Percentiles rank a stretch among this genome's conserved stretches.
Evolutionary conservation across 2,797 vertebrate species (phyloP).

Genomic region (Dromococcyx pavoninus): DNA sequence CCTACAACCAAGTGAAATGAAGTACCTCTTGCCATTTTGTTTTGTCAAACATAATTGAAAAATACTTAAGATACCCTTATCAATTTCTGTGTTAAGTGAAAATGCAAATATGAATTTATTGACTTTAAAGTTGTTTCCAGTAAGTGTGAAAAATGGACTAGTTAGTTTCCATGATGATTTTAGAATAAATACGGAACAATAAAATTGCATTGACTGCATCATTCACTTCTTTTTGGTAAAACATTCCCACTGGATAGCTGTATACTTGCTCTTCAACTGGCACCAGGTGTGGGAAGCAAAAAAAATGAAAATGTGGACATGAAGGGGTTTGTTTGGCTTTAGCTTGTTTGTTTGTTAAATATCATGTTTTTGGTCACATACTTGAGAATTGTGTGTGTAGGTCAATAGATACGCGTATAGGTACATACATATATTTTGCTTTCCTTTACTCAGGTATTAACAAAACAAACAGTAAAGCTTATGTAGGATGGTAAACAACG

Average conservation of each 20-base stretch:
- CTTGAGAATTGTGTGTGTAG: constrained; percentile 63
- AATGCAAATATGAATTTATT: neutral
- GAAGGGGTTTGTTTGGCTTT: constrained; percentile 78
- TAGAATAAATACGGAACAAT: constrained; percentile 37
- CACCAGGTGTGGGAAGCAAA: constrained; percentile 78
- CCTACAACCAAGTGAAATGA: neutral
- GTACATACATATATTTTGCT: neutral
- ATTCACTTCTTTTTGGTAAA: neutral
- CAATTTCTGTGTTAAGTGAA: neutral
- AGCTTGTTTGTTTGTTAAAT: neutral
- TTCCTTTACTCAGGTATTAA: neutral
- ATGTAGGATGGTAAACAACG: neutral
- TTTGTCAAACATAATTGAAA: neutral
- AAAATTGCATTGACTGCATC: constrained; percentile 31
- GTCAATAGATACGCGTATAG: neutral
- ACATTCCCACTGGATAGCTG: constrained; percentile 63
- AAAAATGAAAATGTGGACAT: constrained; percentile 70
- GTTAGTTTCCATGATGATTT: constrained; percentile 61
- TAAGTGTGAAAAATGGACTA: constrained; percentile 14
- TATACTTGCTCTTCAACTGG: constrained; percentile 81
- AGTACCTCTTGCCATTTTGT: neutral
- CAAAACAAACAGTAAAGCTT: neutral
- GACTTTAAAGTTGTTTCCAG: neutral
- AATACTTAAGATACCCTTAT: neutral
- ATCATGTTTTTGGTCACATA: constrained; percentile 71